These are phyloP conservation scores for Punctoribates punctum DNA, from an alignment of 2,888 invertebrate genomes.

Conservation along the genomic window DNA sequence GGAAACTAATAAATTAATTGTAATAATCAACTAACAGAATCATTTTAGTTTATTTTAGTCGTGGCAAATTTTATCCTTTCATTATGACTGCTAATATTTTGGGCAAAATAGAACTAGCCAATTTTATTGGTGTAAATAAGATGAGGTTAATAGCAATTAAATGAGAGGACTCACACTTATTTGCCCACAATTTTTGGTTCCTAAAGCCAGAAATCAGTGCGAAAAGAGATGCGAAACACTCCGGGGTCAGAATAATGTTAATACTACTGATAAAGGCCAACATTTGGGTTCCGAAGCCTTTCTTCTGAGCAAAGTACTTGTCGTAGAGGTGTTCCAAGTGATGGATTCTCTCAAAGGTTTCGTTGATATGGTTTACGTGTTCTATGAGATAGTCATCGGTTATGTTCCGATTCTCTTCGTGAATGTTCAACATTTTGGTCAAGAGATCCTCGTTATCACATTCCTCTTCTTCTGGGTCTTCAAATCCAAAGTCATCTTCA, in stretches of 20 bases:
- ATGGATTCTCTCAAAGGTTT: constrained; percentile 15
- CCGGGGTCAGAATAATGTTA: constrained; percentile 29
- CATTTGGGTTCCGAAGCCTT: constrained; percentile 12
- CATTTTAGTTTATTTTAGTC: too few species aligned
- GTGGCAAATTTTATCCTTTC: too few species aligned
- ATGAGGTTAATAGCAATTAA: too few species aligned
- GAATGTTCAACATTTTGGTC: not conserved
- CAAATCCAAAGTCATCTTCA: not conserved
- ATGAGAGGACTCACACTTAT: constrained; percentile 36
- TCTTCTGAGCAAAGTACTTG: constrained; percentile 27
- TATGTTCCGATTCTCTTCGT: not conserved
- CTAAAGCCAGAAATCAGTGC: constrained; percentile 34
- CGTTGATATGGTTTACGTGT: constrained; percentile 33
- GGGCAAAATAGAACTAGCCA: not conserved
- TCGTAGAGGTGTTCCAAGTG: constrained; percentile 3
- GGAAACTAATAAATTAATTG: too few species aligned
- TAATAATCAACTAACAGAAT: too few species aligned
- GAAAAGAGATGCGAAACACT: constrained; percentile 41
- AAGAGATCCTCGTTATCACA: constrained; percentile 15
- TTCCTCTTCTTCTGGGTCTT: not conserved
- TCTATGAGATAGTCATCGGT: not conserved
- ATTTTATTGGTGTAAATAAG: too few species aligned
- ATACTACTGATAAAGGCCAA: constrained; percentile 37
- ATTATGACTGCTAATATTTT: too few species aligned
- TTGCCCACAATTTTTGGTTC: constrained; percentile 36